Percentiles rank a stretch among this genome's conserved stretches.
Evolutionary conservation across 1,140 invertebrate genomes (phyloP).

Genomic region (Eueides isabella): DNA sequence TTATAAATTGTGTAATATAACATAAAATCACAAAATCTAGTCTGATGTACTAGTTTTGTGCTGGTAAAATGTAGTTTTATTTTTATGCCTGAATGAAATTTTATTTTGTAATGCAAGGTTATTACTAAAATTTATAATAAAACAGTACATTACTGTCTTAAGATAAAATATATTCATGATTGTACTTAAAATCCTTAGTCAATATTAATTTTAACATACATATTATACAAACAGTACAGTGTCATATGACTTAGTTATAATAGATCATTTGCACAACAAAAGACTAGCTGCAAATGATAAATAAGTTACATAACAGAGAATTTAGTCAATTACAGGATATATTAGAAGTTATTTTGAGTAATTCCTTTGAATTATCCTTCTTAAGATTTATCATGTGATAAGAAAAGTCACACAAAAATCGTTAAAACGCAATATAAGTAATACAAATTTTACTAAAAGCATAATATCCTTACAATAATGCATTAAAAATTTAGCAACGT

Average conservation of each 20-base stretch:
- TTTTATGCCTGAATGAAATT: too few species aligned
- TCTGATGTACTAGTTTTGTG: too few species aligned
- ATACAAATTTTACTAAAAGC: background rate
- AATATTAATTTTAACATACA: background rate
- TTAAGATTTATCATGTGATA: constrained; percentile 6
- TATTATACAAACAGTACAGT: background rate
- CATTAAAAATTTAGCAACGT: background rate
- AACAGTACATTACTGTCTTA: background rate
- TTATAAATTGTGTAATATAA: too few species aligned
- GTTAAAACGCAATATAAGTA: background rate
- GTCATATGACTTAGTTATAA: background rate
- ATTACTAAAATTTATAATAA: too few species aligned
- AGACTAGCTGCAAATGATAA: background rate
- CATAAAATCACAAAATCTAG: too few species aligned
- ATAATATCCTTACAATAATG: background rate
- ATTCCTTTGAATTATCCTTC: background rate
- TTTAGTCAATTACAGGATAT: background rate
- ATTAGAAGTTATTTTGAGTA: background rate
- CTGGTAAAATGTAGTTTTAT: too few species aligned
- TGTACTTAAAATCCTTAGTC: background rate
- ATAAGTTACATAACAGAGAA: background rate
- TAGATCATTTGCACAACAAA: background rate
- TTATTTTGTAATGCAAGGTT: too few species aligned
- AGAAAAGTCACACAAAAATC: background rate
- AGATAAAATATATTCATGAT: background rate